Conservation (phyloP, 2,888 invertebrate species). For the Cheilosia vulpina region DNA sequence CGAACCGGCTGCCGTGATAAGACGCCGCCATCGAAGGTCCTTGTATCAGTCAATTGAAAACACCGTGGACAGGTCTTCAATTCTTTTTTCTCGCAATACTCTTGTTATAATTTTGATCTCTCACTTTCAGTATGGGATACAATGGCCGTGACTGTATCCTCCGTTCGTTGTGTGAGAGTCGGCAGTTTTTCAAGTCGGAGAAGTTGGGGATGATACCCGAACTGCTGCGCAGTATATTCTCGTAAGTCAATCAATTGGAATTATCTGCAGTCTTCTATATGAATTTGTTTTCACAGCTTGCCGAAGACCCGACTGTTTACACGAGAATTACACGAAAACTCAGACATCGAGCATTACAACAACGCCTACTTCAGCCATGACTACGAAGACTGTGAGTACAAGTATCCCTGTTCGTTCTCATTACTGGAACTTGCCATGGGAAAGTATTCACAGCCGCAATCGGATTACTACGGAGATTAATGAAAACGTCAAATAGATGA, state of each 20-base stretch:
- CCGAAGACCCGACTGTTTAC: constrained; percentile 87
- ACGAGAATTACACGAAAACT: constrained; percentile 87
- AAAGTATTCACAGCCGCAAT: constrained; percentile 81
- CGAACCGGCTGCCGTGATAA: constrained; percentile 82
- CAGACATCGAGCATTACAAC: constrained; percentile 88
- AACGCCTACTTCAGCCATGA: constrained; percentile 86
- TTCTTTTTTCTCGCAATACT: background rate
- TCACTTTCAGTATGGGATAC: constrained; percentile 88
- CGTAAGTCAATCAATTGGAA: constrained; percentile 84
- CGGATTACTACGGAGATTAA: constrained; percentile 77
- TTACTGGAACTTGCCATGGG: constrained; percentile 90
- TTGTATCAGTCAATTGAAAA: constrained; percentile 81
- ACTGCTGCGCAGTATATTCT: constrained; percentile 88
- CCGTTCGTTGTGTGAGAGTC: constrained; percentile 90
- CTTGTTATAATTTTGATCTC: background rate
- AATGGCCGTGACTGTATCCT: constrained; percentile 89
- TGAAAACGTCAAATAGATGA: background rate
- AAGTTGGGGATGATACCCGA: constrained; percentile 88
- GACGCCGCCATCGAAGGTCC: constrained; percentile 83
- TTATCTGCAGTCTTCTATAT: background rate
- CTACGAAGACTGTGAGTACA: constrained; percentile 84
- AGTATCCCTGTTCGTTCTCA: constrained; percentile 88
- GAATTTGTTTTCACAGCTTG: constrained; percentile 84
- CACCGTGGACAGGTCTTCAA: constrained; percentile 87
- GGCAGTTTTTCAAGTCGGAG: constrained; percentile 87